Base-by-base conservation (phyloP, 2,888 invertebrate species). In the Aphidius colemani region DNA sequence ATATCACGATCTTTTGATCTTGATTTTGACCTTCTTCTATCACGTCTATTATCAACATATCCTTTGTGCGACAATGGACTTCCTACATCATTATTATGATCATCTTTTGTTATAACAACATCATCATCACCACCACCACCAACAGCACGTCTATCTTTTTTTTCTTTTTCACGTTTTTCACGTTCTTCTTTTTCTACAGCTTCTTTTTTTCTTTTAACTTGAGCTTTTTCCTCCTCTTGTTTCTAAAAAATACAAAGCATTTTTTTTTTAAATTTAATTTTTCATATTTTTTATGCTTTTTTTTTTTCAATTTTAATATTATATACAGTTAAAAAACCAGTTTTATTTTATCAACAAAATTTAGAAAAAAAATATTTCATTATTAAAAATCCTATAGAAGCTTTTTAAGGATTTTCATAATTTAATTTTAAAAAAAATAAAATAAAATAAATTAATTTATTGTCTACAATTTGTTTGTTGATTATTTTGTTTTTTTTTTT, bases 221-320 rank as follows among this genome's bases (percentile, higher is more conserved):
- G 80, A 58, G 82, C 89, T 75, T 88, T 88, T 77, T 90, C 89
- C 80, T 90, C 90, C 81, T 91, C 91, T 84, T 90, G 89, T 85
- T 90, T 90, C 89, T 90, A 86, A 78, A 86, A 67, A 84, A 84
- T 83, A 83, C 75, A 82, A 79, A 71, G 5, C 30, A 30, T 30
- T 30, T 30, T 30, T 30, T 30, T 30, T 30, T 18, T 18, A 18
- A 18, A 30, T 30, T 30, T 30, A 30, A 30, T 30, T 30, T 30
- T 30, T 30, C 30, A 30, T 5, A 30, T 30, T 30, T 30, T 30
- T n/a, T n/a, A n/a, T n/a, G n/a, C n/a, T n/a, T n/a, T 30, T 30
- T 30, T 30, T 30, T 30, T 30, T 30, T 30, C 30, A 30, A 30
- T 2, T 30, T 30, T 30, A 18, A 30, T 30, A 30, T 30, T 30